Evolutionary conservation across 1,140 invertebrate genomes (phyloP).

Genomic region (Chironomus striatipennis): DNA sequence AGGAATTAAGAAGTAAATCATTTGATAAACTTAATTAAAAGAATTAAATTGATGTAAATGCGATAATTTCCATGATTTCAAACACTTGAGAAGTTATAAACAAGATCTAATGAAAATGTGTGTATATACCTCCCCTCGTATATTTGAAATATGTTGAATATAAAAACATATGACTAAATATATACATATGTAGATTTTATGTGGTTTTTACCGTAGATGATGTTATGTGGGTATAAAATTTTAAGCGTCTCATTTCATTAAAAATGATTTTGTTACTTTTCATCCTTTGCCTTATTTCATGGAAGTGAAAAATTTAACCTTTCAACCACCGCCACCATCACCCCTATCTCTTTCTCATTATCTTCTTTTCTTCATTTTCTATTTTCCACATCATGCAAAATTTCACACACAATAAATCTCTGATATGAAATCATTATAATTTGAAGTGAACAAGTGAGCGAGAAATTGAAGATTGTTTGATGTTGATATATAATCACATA

Average conservation of each 20-base stretch:
- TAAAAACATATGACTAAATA: not conserved
- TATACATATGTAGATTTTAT: no score
- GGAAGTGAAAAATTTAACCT: no score
- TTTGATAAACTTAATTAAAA: no score
- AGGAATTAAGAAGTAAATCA: no score
- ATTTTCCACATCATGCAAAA: not conserved
- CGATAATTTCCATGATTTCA: not conserved
- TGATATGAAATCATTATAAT: constrained; percentile 15
- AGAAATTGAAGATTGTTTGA: constrained; percentile 9
- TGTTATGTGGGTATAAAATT: constrained; percentile 2
- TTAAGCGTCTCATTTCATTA: constrained; percentile 8
- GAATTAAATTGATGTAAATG: no score
- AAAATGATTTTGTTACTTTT: not conserved
- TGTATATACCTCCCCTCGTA: not conserved
- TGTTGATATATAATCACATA: not conserved
- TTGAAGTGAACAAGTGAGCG: not conserved
- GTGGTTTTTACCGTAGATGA: not conserved
- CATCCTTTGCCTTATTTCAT: not conserved
- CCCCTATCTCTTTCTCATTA: not conserved
- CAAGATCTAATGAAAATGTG: not conserved
- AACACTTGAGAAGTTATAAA: not conserved
- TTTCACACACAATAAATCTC: constrained; percentile 12
- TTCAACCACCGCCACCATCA: not conserved
- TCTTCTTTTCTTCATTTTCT: not conserved
- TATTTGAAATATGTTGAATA: not conserved